Evolutionary conservation across 2,888 invertebrate species (phyloP), one percentile per base, ranked within the genome.

Genomic region (Mongoloraphidia duomilia): DNA sequence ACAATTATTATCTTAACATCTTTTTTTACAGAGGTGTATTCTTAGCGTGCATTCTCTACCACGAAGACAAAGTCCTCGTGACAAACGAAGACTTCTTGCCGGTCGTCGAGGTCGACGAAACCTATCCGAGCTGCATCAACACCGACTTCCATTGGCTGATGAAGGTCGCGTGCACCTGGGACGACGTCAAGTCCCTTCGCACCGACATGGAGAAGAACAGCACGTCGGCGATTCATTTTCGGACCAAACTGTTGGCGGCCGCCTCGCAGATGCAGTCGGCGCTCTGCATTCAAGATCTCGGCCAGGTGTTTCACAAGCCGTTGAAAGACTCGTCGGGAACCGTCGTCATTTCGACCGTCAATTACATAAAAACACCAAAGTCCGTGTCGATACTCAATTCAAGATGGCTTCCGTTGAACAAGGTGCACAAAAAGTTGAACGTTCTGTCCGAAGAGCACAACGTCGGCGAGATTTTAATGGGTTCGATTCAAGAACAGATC

Each of bases 1-100:
- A n/a, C n/a, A n/a, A n/a, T n/a, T n/a, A n/a, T n/a, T n/a, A n/a
- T n/a, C n/a, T n/a, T n/a, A n/a, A n/a, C n/a, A n/a, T n/a, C n/a
- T n/a, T 47, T 44, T 10, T 38, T 72, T 74, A 6, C 71, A 91
- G 96, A 53, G 97, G 97, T 2, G 88, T 95, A 8, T 95, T 92
- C 65, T 71, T 98, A 58, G 89, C 94, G 0, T 91, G 93, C 62
- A 79, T 97, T 52, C 73, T 97, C 38, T 95, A 94, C 72, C 87
- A 90, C 65, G 96, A 96, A 62, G 95, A 97, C 66, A 91, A 90
- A 65, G 84, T 98, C 45, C 73, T 97, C 59, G 91, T 95, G 50
- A 97, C 97, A 36, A 92, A 92, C 59, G 97, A 97, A 68, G 97
- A 98, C 65, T 92, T 91, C 67, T 74, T 97, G 52, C 97, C 97